These are phyloP conservation scores for Rhingia campestris DNA, from an alignment of 2,888 invertebrate species.

Conservation along the genomic window DNA sequence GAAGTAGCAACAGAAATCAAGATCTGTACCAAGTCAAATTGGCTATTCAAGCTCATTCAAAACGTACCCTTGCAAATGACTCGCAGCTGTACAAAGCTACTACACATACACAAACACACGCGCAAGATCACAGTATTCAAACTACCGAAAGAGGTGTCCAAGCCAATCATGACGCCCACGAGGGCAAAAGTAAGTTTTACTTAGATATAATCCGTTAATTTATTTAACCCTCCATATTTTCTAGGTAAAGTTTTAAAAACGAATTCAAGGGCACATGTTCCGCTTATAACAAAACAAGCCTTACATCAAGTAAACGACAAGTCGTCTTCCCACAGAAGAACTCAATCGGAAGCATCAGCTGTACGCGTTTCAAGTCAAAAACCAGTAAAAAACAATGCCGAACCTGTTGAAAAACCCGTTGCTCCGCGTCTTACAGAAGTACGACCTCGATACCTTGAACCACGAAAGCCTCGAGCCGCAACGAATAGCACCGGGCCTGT, in stretches of 20 bases:
- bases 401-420: slow-evolving; percentile 64
- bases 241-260: slow-evolving; percentile 81
- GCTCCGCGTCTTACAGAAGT: slow-evolving; percentile 77
- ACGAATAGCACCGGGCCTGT: slow-evolving; percentile 76
- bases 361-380: slow-evolving; percentile 59
- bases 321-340: slow-evolving; percentile 79
- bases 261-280: slow-evolving; percentile 80
- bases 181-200: slow-evolving; percentile 77
- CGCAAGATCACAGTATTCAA: slow-evolving; percentile 79
- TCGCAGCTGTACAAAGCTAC: slow-evolving; percentile 81
- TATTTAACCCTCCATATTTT: neutral
- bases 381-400: slow-evolving; percentile 30
- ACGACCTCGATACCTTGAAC: slow-evolving; percentile 87
- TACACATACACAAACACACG: slow-evolving; percentile 77
- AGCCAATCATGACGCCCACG: slow-evolving; percentile 79
- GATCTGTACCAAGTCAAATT: slow-evolving; percentile 82
- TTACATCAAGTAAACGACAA: slow-evolving; percentile 76
- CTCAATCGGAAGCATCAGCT: slow-evolving; percentile 81
- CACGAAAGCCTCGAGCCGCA: slow-evolving; percentile 81
- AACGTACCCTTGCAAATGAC: slow-evolving; percentile 80
- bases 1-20: slow-evolving; percentile 81
- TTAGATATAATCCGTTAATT: neutral
- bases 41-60: slow-evolving; percentile 83
- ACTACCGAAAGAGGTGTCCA: slow-evolving; percentile 80
- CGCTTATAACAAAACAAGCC: slow-evolving; percentile 69